Conservation (phyloP, 2,888 invertebrate species). For the Julus scandinavius region DNA sequence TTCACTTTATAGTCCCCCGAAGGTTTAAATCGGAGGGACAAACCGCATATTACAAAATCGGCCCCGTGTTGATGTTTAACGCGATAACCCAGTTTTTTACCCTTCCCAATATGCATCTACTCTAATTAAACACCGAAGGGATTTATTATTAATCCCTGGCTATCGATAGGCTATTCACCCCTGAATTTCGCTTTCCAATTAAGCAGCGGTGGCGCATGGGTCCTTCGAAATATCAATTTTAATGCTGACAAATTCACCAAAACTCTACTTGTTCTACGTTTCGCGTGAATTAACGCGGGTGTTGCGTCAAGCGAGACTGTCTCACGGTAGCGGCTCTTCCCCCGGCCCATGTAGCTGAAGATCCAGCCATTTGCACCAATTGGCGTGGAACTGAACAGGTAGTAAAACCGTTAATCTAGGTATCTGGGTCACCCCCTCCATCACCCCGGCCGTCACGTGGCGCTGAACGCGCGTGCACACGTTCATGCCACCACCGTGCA, state of each 20-base stretch:
- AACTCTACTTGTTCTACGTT: neutral
- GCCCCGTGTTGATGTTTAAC: too few relatives aligned
- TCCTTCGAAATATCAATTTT: neutral
- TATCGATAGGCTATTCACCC: too few relatives aligned
- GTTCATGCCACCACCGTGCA: neutral
- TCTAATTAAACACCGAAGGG: too few relatives aligned
- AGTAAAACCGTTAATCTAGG: slow-evolving; percentile 22
- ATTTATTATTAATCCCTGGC: too few relatives aligned
- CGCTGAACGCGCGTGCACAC: neutral
- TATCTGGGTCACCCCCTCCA: slow-evolving; percentile 16
- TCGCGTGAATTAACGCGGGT: neutral
- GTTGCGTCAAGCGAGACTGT: neutral
- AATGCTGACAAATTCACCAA: neutral
- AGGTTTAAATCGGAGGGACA: too few relatives aligned
- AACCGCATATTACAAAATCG: too few relatives aligned
- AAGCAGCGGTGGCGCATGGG: neutral
- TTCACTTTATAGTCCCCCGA: too few relatives aligned
- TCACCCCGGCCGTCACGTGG: slow-evolving; percentile 37
- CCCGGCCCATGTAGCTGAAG: neutral
- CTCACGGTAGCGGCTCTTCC: slow-evolving; percentile 28
- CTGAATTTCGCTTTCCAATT: neutral
- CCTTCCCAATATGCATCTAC: too few relatives aligned
- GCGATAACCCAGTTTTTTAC: too few relatives aligned
- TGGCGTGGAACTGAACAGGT: slow-evolving; percentile 42
- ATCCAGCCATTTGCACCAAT: slow-evolving; percentile 8